These are phyloP conservation scores for Calliopsis andreniformis DNA, from an alignment of 1,140 invertebrate species.

Conservation along the genomic window DNA sequence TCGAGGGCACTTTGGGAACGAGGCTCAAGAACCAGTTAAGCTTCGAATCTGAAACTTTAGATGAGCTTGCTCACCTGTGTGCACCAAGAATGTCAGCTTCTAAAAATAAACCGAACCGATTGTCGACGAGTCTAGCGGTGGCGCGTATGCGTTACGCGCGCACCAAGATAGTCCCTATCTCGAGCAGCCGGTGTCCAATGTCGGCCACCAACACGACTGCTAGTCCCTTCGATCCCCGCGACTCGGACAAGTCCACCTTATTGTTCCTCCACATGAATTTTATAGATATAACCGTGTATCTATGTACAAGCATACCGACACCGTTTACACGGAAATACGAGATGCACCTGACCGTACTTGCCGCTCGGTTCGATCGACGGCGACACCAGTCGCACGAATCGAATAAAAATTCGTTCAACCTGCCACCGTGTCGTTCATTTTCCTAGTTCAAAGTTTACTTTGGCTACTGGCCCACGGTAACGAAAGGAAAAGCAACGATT, in stretches of 20 bases:
- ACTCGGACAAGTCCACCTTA: constrained; percentile 41
- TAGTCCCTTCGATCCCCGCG: constrained; percentile 31
- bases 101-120: constrained; percentile 63
- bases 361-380: constrained; percentile 5
- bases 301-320: constrained; percentile 22
- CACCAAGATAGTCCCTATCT: constrained; percentile 65
- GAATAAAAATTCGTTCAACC: background rate
- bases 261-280: constrained; percentile 61
- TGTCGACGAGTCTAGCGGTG: constrained; percentile 31
- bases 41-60: constrained; percentile 23
- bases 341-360: constrained; percentile 18
- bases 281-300: constrained; percentile 5
- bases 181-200: constrained; percentile 60
- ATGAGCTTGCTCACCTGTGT: constrained; percentile 32
- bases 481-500: too few relatives aligned
- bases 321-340: constrained; percentile 49
- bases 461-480: too few relatives aligned
- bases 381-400: background rate
- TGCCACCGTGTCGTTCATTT: background rate
- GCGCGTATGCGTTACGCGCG: constrained; percentile 35
- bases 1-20: too few relatives aligned
- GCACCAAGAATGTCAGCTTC: constrained; percentile 52
- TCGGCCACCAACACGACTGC: constrained; percentile 60
- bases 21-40: too few relatives aligned
- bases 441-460: background rate